phyloP scores from a whole-genome alignment of 2,888 invertebrate species.

The Drosophila vallismaia region DNA sequence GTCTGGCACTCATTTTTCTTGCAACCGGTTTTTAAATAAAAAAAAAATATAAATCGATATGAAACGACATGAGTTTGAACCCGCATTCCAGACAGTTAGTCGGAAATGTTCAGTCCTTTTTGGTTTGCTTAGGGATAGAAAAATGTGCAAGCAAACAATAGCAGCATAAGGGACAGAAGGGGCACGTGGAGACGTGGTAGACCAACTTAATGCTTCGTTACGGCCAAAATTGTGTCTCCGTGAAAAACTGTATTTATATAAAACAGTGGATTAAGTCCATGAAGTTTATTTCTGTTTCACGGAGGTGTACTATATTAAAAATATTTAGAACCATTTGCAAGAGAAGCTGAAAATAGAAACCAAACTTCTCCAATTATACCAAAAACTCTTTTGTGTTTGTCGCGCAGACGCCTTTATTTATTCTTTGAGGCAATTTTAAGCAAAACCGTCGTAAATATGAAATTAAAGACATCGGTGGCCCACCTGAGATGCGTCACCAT shows the following conservation, averaged over 20 bases:
- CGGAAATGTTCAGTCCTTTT: constrained; percentile 34
- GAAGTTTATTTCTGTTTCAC: neutral
- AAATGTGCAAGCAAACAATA: constrained; percentile 36
- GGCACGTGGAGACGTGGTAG: too few species aligned
- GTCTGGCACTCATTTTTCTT: constrained; percentile 5
- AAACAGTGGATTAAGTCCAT: neutral
- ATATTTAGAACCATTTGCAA: neutral
- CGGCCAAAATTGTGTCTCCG: neutral
- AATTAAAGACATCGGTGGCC: constrained; percentile 20
- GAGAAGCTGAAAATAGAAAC: neutral
- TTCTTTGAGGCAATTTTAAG: too few species aligned
- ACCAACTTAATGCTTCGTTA: too few species aligned
- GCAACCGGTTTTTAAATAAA: constrained; percentile 29
- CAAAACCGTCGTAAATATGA: constrained; percentile 24
- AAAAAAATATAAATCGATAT: constrained; percentile 10
- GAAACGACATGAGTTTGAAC: constrained; percentile 32
- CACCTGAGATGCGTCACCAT: constrained; percentile 2
- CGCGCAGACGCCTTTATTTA: neutral
- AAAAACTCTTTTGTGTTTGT: too few species aligned
- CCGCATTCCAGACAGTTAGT: constrained; percentile 76
- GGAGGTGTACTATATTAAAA: neutral
- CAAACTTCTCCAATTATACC: neutral
- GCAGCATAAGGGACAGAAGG: neutral
- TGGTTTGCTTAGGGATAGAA: constrained; percentile 53
- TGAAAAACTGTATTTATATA: neutral